These are phyloP conservation scores for Aphelocoma californica DNA, from an alignment of 2,797 vertebrate genomes.

Conservation along the genomic window DNA sequence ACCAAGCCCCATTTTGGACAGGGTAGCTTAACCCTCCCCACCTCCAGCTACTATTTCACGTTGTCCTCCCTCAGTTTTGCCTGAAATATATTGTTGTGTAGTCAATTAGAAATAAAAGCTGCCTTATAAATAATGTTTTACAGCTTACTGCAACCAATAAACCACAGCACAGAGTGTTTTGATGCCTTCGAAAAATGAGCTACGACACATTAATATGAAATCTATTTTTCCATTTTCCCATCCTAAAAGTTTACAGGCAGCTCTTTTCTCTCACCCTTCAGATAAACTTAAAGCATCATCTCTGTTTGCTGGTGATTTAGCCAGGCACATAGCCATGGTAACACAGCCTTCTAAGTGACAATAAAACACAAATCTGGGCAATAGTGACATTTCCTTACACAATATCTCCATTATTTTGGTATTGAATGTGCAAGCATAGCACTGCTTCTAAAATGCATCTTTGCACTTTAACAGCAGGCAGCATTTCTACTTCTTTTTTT, in stretches of 20 bases:
- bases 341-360: neutral
- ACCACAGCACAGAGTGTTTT: neutral
- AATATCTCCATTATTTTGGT: conserved; percentile 27
- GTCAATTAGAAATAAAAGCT: conserved; percentile 24
- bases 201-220: neutral
- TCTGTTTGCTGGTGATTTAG: conserved; percentile 26
- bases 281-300: neutral
- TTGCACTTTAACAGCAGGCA: conserved; percentile 30
- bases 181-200: neutral
- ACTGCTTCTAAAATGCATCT: conserved; percentile 12
- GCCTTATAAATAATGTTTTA: conserved; percentile 5
- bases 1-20: neutral
- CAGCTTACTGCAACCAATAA: neutral
- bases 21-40: neutral
- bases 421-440: neutral
- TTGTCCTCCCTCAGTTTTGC: neutral
- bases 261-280: neutral
- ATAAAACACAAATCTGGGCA: neutral
- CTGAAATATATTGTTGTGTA: neutral
- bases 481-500: neutral
- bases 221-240: neutral
- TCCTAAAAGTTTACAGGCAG: neutral
- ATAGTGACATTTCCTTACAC: neutral
- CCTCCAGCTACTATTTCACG: neutral
- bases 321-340: neutral